These are phyloP conservation scores for Amphimallon solstitiale DNA, from an alignment of 2,888 invertebrate genomes.

Conservation along the genomic window DNA sequence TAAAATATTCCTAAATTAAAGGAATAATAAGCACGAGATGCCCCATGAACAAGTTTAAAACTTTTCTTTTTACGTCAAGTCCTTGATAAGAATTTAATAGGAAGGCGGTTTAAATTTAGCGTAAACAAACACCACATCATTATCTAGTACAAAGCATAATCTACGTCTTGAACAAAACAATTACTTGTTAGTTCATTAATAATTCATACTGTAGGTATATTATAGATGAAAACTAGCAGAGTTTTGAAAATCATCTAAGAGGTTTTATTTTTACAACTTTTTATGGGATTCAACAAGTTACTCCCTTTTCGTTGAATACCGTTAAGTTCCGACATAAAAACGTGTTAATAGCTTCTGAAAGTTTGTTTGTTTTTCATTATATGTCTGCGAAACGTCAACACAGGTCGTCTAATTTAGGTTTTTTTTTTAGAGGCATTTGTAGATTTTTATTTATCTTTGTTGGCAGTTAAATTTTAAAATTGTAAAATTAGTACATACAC, in stretches of 20 bases:
- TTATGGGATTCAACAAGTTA: constrained; percentile 11
- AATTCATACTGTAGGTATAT: constrained; percentile 8
- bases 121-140: constrained; percentile 1
- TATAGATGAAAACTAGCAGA: not conserved
- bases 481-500: not conserved
- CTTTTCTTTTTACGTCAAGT: not conserved
- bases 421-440: not conserved
- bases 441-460: constrained; percentile 8
- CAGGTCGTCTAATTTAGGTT: not conserved
- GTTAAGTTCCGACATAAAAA: not conserved
- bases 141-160: not conserved
- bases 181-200: constrained; percentile 16
- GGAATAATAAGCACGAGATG: not conserved
- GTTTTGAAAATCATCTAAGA: not conserved
- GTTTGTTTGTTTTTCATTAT: constrained; percentile 27
- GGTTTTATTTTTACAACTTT: not conserved
- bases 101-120: constrained; percentile 9
- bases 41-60: not conserved
- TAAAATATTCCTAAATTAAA: not conserved
- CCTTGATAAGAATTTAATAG: constrained; percentile 12
- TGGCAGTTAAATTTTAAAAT: not conserved
- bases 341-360: not conserved
- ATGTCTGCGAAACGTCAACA: constrained; percentile 9
- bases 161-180: not conserved
- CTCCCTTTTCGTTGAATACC: not conserved